A percentile compares a stretch with the other conserved stretches of the same genome.
phyloP scores from a whole-genome alignment of 2,113 vertebrate genomes.

The Herpetotheres cachinnans region DNA sequence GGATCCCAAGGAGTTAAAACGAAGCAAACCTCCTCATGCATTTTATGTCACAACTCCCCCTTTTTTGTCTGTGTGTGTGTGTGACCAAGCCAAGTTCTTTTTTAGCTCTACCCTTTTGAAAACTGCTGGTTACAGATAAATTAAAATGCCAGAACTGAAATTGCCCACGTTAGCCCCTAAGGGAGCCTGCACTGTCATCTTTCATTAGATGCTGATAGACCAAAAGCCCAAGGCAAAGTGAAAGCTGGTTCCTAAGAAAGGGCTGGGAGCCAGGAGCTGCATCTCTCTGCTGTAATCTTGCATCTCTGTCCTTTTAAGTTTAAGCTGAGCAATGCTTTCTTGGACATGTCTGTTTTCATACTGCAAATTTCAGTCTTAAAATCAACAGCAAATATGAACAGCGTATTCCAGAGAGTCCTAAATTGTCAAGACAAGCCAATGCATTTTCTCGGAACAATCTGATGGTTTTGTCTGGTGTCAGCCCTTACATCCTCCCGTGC shows the following conservation, averaged over 20 bases:
- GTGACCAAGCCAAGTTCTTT: constrained; percentile 52
- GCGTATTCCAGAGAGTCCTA: constrained; percentile 44
- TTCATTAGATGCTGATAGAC: constrained; percentile 80
- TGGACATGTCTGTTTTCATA: constrained; percentile 52
- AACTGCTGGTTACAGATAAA: constrained; percentile 67
- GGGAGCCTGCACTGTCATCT: constrained; percentile 78
- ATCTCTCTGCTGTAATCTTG: constrained; percentile 57
- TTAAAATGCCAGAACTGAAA: constrained; percentile 65
- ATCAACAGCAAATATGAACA: constrained; percentile 43
- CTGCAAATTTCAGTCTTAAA: constrained; percentile 47
- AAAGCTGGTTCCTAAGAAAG: constrained; percentile 61
- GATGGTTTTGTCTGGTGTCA: constrained; percentile 60
- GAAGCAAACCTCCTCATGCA: not conserved
- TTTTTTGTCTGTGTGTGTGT: not conserved
- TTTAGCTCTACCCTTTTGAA: constrained; percentile 67
- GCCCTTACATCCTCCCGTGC: constrained; percentile 6
- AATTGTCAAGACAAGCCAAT: constrained; percentile 54
- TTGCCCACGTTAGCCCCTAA: constrained; percentile 60
- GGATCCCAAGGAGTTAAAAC: constrained; percentile 13
- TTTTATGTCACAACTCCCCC: constrained; percentile 30
- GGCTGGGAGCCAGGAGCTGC: constrained; percentile 51
- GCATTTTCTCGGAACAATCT: constrained; percentile 43
- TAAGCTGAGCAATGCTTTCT: constrained; percentile 61
- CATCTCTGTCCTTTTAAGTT: constrained; percentile 65
- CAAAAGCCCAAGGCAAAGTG: constrained; percentile 73